Base-by-base conservation (phyloP, 2,113 vertebrate species). In the Loxodonta africana region DNA sequence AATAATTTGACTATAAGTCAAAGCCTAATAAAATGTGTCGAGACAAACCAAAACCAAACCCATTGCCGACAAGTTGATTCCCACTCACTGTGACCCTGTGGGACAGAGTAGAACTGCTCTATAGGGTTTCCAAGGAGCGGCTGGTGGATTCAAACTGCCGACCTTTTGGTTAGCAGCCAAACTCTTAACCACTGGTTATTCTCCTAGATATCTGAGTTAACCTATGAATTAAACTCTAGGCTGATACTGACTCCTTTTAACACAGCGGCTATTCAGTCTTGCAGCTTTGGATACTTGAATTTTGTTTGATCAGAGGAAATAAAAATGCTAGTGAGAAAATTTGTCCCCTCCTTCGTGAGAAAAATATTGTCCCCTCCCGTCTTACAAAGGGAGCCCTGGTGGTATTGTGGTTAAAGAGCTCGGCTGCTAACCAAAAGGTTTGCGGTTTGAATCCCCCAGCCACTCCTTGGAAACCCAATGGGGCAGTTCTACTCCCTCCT, bases 1-100 rank as follows among this genome's bases (percentile, higher is more conserved):
- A 9, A 81, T 83, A 78, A 90, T 41, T 37, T 76, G 28, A 96
- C 21, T 78, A 37, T 10, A 37, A 74, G 37, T 78, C 44, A 78
- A 48, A 46, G 15, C 4, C 76, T 48, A 48, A 48, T 95, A 95
- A 97, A 97, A 94, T 93, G 28, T 76, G 96, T 97, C 88, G 88
- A 96, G 84, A 78, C 26, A 83, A 15, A 57, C 53, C 53, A 57
- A 57, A 57, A 57, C 53, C 15, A 57, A 57, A 57, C 53, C 53
- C 11, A 14, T 57, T 57, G 53, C 53, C 9, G 14, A 11, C 11
- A 12, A 57, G 53, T 57, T 57, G 53, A 57, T 57, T 57, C 53
- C 15, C 53, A 57, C 53, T 57, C 53, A 57, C 11, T 15, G 53
- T 12, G 53, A 57, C 53, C 48, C 48, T 48, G 10, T 48, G 10